A percentile compares a stretch with the other conserved stretches of the same genome.
Evolutionary conservation across 2,797 vertebrate genomes (phyloP).

Genomic region (Pseudochromis fuscus): DNA sequence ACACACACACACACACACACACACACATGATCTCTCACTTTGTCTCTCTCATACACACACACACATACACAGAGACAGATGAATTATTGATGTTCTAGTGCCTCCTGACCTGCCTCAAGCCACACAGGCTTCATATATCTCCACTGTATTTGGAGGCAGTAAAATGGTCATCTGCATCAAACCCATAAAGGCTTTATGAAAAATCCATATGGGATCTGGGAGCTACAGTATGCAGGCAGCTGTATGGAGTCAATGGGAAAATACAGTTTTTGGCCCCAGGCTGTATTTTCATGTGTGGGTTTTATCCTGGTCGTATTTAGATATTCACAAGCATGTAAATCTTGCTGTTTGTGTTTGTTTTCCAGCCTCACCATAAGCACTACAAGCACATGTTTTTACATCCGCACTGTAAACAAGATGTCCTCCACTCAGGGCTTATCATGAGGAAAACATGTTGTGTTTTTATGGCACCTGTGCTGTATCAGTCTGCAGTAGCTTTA

Average conservation of each 20-base stretch:
- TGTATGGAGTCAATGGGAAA: constrained; percentile 37
- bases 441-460: constrained; percentile 15
- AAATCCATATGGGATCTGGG: constrained; percentile 60
- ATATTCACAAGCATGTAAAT: constrained; percentile 23
- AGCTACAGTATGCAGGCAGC: constrained; percentile 27
- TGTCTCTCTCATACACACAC: constrained; percentile 4
- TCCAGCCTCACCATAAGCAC: constrained; percentile 10
- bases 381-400: constrained; percentile 6
- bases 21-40: constrained; percentile 8
- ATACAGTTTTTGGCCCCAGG: constrained; percentile 26
- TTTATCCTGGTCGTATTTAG: constrained; percentile 32
- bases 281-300: constrained; percentile 28
- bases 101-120: constrained; percentile 72
- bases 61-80: constrained; percentile 27
- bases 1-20: constrained; percentile 18
- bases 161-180: constrained; percentile 73
- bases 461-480: constrained; percentile 32
- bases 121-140: constrained; percentile 69
- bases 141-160: constrained; percentile 58
- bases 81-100: constrained; percentile 75
- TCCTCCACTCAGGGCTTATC: constrained; percentile 25
- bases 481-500: constrained; percentile 44
- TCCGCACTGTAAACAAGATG: constrained; percentile 30
- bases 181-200: constrained; percentile 66
- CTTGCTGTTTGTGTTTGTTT: not conserved